Evolutionary conservation across 2,113 vertebrate species (phyloP).

Genomic region (Hippocampus mohnikei): DNA sequence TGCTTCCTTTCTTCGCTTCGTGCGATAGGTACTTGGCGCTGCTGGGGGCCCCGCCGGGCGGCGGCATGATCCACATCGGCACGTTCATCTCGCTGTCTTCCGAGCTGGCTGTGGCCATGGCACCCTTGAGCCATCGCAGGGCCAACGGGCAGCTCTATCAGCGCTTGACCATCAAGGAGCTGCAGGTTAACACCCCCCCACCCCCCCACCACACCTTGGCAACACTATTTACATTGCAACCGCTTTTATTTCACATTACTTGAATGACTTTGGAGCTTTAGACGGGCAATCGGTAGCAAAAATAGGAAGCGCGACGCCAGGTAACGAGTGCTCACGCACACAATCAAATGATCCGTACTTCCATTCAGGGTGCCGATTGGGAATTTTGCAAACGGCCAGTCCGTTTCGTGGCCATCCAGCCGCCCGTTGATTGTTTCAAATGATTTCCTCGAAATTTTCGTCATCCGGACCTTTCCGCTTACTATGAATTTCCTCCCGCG

Average conservation of each 20-base stretch:
- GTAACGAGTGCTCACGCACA: too few relatives aligned
- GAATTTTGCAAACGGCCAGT: too few relatives aligned
- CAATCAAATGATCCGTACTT: too few relatives aligned
- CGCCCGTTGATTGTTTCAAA: too few relatives aligned
- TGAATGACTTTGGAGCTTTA: background rate
- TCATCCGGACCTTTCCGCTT: background rate
- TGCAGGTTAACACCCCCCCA: constrained; percentile 72
- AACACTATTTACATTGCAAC: background rate
- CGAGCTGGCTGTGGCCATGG: constrained; percentile 70
- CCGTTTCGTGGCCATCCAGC: too few relatives aligned
- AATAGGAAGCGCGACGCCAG: too few relatives aligned
- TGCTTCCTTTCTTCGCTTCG: constrained; percentile 74
- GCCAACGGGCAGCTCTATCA: constrained; percentile 72
- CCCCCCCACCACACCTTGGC: background rate
- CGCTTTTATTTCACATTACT: background rate
- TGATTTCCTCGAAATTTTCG: background rate
- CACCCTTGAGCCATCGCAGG: constrained; percentile 69
- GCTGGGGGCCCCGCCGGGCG: constrained; percentile 63
- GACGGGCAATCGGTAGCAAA: too few relatives aligned
- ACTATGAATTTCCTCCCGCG: background rate
- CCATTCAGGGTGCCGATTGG: too few relatives aligned
- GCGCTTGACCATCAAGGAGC: constrained; percentile 74
- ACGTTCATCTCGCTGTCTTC: constrained; percentile 80
- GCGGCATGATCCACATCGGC: constrained; percentile 58
- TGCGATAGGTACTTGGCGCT: constrained; percentile 71